These are phyloP conservation scores for Congeria kusceri DNA, from an alignment of 2,888 invertebrate species.

Conservation along the genomic window DNA sequence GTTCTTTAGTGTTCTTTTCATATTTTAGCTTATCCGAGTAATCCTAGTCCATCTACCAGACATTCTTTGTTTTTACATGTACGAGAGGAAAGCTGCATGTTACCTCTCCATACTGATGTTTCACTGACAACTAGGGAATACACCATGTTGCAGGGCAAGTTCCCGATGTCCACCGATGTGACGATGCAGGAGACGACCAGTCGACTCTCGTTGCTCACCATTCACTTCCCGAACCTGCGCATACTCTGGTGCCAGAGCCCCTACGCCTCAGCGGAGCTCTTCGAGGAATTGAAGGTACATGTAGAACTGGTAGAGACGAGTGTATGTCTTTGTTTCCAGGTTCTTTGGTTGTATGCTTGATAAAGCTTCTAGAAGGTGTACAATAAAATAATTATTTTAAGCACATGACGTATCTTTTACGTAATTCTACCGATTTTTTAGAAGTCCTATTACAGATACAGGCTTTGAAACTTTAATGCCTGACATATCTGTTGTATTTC, in stretches of 20 bases:
- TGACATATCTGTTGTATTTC: too few relatives aligned
- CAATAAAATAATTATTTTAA: too few relatives aligned
- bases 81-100: too few relatives aligned
- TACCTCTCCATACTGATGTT: too few relatives aligned
- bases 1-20: slow-evolving; percentile 30
- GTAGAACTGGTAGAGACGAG: slow-evolving; percentile 39
- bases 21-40: background rate
- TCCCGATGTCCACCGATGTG: slow-evolving; percentile 91
- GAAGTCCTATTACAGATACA: too few relatives aligned
- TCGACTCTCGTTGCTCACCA: slow-evolving; percentile 95
- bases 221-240: slow-evolving; percentile 96
- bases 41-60: too few relatives aligned
- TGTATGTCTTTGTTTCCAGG: background rate
- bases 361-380: too few relatives aligned
- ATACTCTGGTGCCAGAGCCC: slow-evolving; percentile 99
- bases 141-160: slow-evolving; percentile 89
- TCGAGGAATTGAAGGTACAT: slow-evolving; percentile 98
- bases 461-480: too few relatives aligned
- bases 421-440: too few relatives aligned
- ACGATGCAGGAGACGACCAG: slow-evolving; percentile 92
- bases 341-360: background rate
- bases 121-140: too few relatives aligned
- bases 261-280: slow-evolving; percentile 97
- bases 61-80: too few relatives aligned
- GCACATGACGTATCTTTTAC: too few relatives aligned